A percentile compares a stretch with the other conserved stretches of the same genome.
phyloP scores from a whole-genome alignment of 2,888 invertebrate species.

The Acrocera orbiculus region DNA sequence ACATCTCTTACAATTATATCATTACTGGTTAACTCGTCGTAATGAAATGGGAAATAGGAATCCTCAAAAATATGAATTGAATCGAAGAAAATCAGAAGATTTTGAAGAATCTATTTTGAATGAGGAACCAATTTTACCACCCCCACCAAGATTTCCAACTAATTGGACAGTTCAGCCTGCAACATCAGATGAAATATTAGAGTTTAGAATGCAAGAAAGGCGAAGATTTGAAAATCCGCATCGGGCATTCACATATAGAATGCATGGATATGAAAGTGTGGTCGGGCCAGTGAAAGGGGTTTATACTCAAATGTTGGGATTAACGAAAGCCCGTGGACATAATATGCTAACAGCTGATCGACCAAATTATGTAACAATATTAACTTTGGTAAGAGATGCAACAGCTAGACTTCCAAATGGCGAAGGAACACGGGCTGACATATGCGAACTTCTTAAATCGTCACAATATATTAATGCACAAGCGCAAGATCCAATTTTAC shows the following conservation, averaged over 20 bases:
- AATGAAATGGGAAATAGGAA: constrained; percentile 25
- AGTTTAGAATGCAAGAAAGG: constrained; percentile 65
- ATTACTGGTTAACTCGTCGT: constrained; percentile 57
- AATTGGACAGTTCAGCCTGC: constrained; percentile 71
- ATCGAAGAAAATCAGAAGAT: constrained; percentile 19
- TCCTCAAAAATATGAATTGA: constrained; percentile 5
- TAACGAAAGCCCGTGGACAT: constrained; percentile 58
- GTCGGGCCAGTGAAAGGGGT: constrained; percentile 71
- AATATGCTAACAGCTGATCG: constrained; percentile 62
- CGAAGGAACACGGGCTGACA: constrained; percentile 80
- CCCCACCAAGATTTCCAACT: constrained; percentile 49
- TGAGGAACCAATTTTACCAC: constrained; percentile 34
- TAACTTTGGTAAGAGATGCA: constrained; percentile 83
- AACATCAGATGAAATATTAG: constrained; percentile 53
- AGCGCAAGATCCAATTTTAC: constrained; percentile 30
- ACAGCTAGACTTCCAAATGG: constrained; percentile 87
- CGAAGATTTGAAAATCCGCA: constrained; percentile 75
- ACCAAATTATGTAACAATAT: constrained; percentile 79
- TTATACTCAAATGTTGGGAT: constrained; percentile 43
- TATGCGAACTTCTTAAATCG: constrained; percentile 69
- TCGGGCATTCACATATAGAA: constrained; percentile 75
- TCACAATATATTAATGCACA: constrained; percentile 44
- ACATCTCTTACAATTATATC: constrained; percentile 53
- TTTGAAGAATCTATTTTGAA: constrained; percentile 10
- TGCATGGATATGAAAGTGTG: constrained; percentile 71